Base-by-base conservation (phyloP, 2,888 invertebrate species). In the Melanophora roralis region DNA sequence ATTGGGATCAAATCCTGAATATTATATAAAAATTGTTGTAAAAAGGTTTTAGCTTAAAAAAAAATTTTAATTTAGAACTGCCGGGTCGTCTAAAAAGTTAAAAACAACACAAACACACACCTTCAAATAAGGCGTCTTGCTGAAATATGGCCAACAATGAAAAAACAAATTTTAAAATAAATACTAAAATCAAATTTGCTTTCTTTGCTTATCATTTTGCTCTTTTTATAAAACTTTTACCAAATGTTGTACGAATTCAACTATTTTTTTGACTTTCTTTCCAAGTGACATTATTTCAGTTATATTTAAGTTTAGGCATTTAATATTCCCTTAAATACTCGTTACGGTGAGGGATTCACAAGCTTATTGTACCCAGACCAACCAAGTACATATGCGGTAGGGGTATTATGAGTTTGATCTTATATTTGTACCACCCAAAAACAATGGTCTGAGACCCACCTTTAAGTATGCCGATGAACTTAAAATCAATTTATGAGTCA, bases 221-320 rank as follows among this genome's bases (percentile, higher is more conserved):
- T 38, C 43, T 65, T 60, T n/a, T 62, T 75, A 51, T 68, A 53
- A 62, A 53, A 53, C 36, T 62, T 62, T 60, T 45, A 60, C 27
- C 59, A 60, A 75, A 68, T 75, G 45, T 62, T 68, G 36, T 53
- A 68, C 53, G 53, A 75, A 75, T 75, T 75, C 68, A 75, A 68
- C 68, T 75, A 62, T 55, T 53, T 16, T 51, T 1, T 19, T 64
- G 19, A n/a, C 11, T n/a, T 38, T 27, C 1, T 47, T 14, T 32
- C 16, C 6, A 55, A 75, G 43, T 21, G 47, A 40, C 59, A 75
- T 43, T 60, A 5, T 40, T 51, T 34, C 12, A 36, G 27, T 51
- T 59, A 36, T 16, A 14, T 43, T 53, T 71, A 65, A 40, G 14
- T 47, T 72, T 23, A 23, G 27, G 3, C 0, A 43, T 53, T 49